Conservation (phyloP, 1,140 invertebrate genomes). For the Teleopsis dalmanni region DNA sequence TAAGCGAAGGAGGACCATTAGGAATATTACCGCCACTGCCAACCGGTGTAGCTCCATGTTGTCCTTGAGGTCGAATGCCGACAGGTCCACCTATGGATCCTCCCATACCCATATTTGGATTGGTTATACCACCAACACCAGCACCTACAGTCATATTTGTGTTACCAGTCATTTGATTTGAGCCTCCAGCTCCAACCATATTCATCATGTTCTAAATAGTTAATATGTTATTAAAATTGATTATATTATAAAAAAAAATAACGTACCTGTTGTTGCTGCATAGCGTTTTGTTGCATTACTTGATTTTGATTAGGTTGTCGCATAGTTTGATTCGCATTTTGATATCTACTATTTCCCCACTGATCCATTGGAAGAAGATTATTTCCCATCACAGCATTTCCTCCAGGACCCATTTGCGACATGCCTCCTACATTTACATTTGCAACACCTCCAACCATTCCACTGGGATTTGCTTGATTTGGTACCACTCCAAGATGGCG, state of each 20-base stretch:
- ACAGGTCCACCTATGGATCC: slow-evolving; percentile 25
- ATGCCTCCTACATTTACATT: slow-evolving; percentile 18
- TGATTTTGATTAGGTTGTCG: slow-evolving; percentile 47
- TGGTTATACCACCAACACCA: slow-evolving; percentile 29
- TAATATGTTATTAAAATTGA: not conserved
- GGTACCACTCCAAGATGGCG: slow-evolving; percentile 40
- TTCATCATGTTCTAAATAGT: slow-evolving; percentile 20
- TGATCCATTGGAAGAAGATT: slow-evolving; percentile 60
- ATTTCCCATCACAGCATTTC: slow-evolving; percentile 26
- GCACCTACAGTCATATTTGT: slow-evolving; percentile 29
- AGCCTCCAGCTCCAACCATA: slow-evolving; percentile 18
- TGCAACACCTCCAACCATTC: slow-evolving; percentile 22
- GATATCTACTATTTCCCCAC: slow-evolving; percentile 53
- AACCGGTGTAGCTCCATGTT: slow-evolving; percentile 45
- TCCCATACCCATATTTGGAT: slow-evolving; percentile 28
- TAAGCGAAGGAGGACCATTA: slow-evolving; percentile 43
- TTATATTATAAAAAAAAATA: not conserved
- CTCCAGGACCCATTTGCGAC: slow-evolving; percentile 21
- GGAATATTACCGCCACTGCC: slow-evolving; percentile 42
- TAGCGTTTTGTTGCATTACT: slow-evolving; percentile 45
- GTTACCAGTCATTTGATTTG: slow-evolving; percentile 31
- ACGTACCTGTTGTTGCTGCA: slow-evolving; percentile 9
- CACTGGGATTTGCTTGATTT: slow-evolving; percentile 17
- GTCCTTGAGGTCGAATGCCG: slow-evolving; percentile 40
- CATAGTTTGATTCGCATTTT: slow-evolving; percentile 42